Base-by-base conservation (phyloP, 2,113 vertebrate species). In the Enhydra lutris region DNA sequence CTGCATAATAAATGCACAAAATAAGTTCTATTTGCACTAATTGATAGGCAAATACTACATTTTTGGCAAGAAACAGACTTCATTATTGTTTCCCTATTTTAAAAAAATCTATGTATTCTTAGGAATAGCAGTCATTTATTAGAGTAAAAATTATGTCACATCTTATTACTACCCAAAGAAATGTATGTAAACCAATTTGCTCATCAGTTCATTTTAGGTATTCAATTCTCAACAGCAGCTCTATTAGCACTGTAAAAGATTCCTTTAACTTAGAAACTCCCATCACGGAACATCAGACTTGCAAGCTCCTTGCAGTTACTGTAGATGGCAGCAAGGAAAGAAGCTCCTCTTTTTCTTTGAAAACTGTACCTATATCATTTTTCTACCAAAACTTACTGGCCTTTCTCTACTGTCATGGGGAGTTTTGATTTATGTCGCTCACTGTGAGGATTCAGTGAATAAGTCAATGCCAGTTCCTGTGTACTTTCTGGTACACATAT, bases 401-500 rank as follows among this genome's bases (percentile, higher is more conserved):
- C 52, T 97, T 89, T 91, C 81, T 93, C 26, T 93, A 73, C 93
- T 88, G 95, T 97, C 97, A 96, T 4, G 4, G 78, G 6, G 71
- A 94, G 45, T 79, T 97, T 98, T 87, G 94, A 95, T 97, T 96
- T 97, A 81, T 97, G 97, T 95, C 45, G 0, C 57, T 98, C 96
- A 98, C 69, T 88, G 15, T 47, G 26, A 86, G 76, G 80, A 87
- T 94, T 96, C 95, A 95, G 67, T 90, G 89, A 95, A 79, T 86
- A 95, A 95, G 86, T 92, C 76, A 86, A 91, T 97, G 92, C 69
- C 26, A 92, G 61, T 63, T 88, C 36, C 82, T 97, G 78, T 74
- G 50, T 94, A 78, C 50, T 96, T 17, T 71, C 82, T 93, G 71
- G 69, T 96, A 89, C 47, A 95, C 63, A 67, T 61, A 80, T 65